Percentiles rank a stretch among this genome's conserved stretches.
These are phyloP conservation scores for Brachymystax lenok DNA, from an alignment of 2,797 vertebrate species.

Conservation along the genomic window DNA sequence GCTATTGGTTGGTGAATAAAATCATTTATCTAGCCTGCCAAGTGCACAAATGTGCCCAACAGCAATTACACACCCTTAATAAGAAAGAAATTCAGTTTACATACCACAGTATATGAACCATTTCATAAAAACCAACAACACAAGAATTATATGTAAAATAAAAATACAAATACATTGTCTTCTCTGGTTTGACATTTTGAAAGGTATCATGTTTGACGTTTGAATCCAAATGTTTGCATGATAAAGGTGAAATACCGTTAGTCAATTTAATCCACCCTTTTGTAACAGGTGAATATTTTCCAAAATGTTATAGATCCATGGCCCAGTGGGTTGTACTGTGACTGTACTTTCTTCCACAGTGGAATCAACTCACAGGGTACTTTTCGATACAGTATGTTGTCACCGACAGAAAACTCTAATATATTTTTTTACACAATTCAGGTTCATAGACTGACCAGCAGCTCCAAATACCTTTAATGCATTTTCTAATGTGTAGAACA, in stretches of 20 bases:
- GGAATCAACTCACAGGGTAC: constrained; percentile 49
- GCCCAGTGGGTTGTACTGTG: constrained; percentile 28
- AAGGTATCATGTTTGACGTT: not conserved
- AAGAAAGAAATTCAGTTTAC: not conserved
- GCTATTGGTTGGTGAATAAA: not conserved
- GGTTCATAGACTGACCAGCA: constrained; percentile 85
- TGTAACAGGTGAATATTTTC: not conserved
- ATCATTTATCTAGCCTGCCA: constrained; percentile 1
- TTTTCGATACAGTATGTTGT: constrained; percentile 44
- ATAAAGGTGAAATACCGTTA: not conserved
- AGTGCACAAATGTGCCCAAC: not conserved
- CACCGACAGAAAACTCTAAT: constrained; percentile 42
- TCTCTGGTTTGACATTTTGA: not conserved
- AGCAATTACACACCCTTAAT: not conserved
- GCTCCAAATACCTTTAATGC: constrained; percentile 76
- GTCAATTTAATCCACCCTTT: not conserved
- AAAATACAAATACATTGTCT: not conserved
- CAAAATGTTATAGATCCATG: not conserved
- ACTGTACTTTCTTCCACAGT: constrained; percentile 49
- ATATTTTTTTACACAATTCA: constrained; percentile 54
- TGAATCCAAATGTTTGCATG: not conserved
- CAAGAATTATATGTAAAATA: not conserved
- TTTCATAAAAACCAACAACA: constrained; percentile 4
- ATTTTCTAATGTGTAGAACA: constrained; percentile 55
- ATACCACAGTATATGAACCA: not conserved